Conservation (phyloP, 2,113 vertebrate genomes). For the Mormyrus iriodes region DNA sequence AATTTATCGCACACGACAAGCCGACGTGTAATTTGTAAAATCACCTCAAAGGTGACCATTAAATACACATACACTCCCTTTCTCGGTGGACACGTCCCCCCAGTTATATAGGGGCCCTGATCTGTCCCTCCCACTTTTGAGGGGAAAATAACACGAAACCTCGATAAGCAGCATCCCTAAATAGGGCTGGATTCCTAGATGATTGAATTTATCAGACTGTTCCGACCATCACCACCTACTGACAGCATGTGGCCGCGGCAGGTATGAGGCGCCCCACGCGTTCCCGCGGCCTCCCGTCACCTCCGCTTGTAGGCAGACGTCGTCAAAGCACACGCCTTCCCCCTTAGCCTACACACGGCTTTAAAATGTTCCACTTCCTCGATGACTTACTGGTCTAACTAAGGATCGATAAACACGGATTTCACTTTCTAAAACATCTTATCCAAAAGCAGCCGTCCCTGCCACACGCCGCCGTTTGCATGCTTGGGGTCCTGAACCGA, state of each 20-base stretch:
- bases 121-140: neutral
- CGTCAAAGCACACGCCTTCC: neutral
- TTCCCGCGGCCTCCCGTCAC: neutral
- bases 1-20: neutral
- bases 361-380: neutral
- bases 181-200: neutral
- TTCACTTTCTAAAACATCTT: neutral
- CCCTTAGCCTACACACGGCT: neutral
- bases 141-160: neutral
- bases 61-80: too few relatives aligned
- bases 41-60: neutral
- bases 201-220: neutral
- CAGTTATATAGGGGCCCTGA: neutral
- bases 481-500: neutral
- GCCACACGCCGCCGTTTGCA: neutral
- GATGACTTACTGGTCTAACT: neutral
- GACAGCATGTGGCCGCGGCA: neutral
- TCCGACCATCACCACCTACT: neutral
- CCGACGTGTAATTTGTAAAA: neutral
- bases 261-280: neutral
- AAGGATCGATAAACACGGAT: neutral
- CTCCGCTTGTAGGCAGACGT: neutral
- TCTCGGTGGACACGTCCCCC: neutral
- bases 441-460: neutral
- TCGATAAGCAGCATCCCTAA: neutral